phyloP scores from a whole-genome alignment of 1,140 invertebrate species.

The Drosophila sproati region DNA sequence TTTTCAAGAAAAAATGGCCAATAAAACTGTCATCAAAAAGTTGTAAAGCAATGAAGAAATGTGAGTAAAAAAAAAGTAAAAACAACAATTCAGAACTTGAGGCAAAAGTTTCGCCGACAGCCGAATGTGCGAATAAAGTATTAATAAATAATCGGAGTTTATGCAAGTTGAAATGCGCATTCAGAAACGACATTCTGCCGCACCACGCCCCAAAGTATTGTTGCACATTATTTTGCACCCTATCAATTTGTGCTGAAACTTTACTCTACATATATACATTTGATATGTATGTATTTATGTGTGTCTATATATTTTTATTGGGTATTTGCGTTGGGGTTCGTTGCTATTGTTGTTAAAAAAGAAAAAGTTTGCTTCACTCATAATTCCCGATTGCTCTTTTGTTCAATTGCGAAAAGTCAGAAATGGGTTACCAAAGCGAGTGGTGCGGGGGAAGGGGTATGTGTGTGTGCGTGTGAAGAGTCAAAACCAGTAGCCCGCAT shows the following conservation, averaged over 20 bases:
- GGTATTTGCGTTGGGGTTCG: conserved; percentile 51
- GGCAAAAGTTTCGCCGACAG: conserved; percentile 69
- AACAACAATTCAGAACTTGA: conserved; percentile 40
- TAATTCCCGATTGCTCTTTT: conserved; percentile 81
- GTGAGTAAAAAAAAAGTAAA: conserved; percentile 56
- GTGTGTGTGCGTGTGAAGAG: neutral
- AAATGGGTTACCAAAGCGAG: neutral
- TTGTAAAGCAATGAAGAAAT: conserved; percentile 81
- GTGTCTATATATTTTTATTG: conserved; percentile 26
- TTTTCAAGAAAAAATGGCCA: conserved; percentile 58
- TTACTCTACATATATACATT: conserved; percentile 13
- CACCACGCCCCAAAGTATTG: conserved; percentile 51
- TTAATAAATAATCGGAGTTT: conserved; percentile 53
- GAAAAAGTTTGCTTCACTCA: conserved; percentile 68
- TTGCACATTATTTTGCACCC: conserved; percentile 75
- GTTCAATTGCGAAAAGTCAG: conserved; percentile 67
- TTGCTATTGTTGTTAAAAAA: conserved; percentile 58
- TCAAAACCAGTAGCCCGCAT: conserved; percentile 45
- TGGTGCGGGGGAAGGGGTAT: neutral
- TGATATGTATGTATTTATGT: neutral
- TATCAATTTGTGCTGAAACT: conserved; percentile 51
- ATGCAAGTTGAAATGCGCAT: conserved; percentile 44
- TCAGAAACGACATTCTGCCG: conserved; percentile 61
- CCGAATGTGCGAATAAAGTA: conserved; percentile 51
- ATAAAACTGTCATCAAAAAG: conserved; percentile 82